A percentile compares a stretch with the other conserved stretches of the same genome.
phyloP scores from a whole-genome alignment of 2,797 vertebrate species.

The Melanotaenia nigrans region DNA sequence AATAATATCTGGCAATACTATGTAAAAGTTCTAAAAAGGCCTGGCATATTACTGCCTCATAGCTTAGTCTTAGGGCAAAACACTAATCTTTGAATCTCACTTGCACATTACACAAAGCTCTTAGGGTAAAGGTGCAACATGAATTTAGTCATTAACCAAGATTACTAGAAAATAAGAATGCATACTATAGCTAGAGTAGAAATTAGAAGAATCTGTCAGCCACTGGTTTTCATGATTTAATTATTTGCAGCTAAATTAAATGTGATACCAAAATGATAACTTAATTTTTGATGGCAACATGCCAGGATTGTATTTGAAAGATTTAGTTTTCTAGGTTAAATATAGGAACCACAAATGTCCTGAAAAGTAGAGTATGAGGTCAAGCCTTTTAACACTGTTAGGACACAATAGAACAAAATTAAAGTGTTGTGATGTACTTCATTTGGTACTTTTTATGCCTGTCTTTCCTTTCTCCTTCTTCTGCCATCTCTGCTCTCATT shows the following conservation, averaged over 20 bases:
- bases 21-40: neutral
- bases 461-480: neutral
- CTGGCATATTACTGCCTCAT: neutral
- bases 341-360: conserved; percentile 14
- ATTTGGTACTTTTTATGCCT: neutral
- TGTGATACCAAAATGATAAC: neutral
- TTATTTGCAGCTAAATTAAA: neutral
- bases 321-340: conserved; percentile 15
- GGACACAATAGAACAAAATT: neutral
- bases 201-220: conserved; percentile 14
- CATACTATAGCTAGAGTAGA: neutral
- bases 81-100: neutral
- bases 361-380: conserved; percentile 15
- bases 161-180: conserved; percentile 10
- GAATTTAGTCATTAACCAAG: conserved; percentile 5
- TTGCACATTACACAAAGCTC: neutral
- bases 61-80: neutral
- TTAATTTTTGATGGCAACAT: neutral
- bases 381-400: neutral
- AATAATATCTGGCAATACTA: neutral
- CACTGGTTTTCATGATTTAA: neutral
- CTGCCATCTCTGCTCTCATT: conserved; percentile 7
- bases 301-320: conserved; percentile 24
- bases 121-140: conserved; percentile 9
- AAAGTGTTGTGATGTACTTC: neutral